Conservation (phyloP, 2,797 vertebrate genomes). For the Enteromius unitaeniatus region DNA sequence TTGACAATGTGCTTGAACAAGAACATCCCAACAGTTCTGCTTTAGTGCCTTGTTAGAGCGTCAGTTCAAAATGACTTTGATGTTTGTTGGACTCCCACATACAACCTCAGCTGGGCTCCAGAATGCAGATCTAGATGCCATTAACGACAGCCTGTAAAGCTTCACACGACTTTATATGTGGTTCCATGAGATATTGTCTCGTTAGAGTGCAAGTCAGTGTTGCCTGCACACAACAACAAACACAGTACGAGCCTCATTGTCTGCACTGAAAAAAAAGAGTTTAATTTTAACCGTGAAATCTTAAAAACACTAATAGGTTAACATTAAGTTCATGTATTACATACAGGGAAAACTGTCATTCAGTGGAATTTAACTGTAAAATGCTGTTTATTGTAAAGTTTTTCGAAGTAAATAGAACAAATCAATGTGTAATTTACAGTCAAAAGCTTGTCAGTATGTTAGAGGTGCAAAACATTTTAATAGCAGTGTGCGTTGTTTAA, state of each 20-base stretch:
- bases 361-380: too few species aligned
- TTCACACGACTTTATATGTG: neutral
- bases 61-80: slow-evolving; percentile 31
- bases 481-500: too few species aligned
- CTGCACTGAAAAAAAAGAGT: too few species aligned
- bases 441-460: too few species aligned
- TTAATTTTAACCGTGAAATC: too few species aligned
- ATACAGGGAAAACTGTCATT: too few species aligned
- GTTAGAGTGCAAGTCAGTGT: neutral
- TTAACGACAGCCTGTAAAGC: neutral
- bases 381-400: too few species aligned
- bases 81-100: slow-evolving; percentile 18
- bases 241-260: neutral
- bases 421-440: too few species aligned
- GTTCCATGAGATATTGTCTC: neutral
- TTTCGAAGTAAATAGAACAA: too few species aligned
- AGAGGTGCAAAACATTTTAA: too few species aligned
- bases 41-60: slow-evolving; percentile 5
- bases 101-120: slow-evolving; percentile 14
- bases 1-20: slow-evolving; percentile 32
- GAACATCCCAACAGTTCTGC: slow-evolving; percentile 3
- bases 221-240: neutral
- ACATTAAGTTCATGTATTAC: too few species aligned
- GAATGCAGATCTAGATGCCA: slow-evolving; percentile 12
- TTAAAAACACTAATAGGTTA: too few species aligned